Evolutionary conservation across 2,888 invertebrate species (phyloP).

Genomic region (Amphiduros pacificus): DNA sequence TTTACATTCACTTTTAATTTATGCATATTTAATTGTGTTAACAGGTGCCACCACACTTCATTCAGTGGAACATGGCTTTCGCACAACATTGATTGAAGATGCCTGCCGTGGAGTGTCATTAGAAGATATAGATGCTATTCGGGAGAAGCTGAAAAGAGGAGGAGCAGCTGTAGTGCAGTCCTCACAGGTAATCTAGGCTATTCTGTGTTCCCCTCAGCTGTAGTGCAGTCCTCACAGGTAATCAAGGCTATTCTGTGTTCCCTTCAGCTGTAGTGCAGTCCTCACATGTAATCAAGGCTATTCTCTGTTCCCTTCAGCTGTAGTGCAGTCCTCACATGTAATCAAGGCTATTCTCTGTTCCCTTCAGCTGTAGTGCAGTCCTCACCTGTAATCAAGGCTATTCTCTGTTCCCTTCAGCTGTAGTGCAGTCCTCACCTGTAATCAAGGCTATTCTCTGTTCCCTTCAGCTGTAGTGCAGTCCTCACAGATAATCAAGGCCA

Average conservation of each 20-base stretch:
- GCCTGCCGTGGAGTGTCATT: conserved; percentile 86
- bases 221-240: conserved; percentile 77
- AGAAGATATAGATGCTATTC: conserved; percentile 81
- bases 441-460: too few relatives aligned
- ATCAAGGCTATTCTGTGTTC: too few relatives aligned
- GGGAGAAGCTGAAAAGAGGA: conserved; percentile 73
- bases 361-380: too few relatives aligned
- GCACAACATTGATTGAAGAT: conserved; percentile 86
- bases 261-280: conserved; percentile 81
- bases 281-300: conserved; percentile 69
- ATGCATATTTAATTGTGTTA: conserved; percentile 25
- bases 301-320: too few relatives aligned
- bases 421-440: too few relatives aligned
- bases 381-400: too few relatives aligned
- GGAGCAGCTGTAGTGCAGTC: conserved; percentile 82
- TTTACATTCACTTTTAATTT: not conserved
- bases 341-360: too few relatives aligned
- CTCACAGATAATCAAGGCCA: too few relatives aligned
- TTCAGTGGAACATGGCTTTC: conserved; percentile 85
- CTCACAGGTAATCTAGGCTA: conserved; percentile 69
- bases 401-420: too few relatives aligned
- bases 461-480: too few relatives aligned
- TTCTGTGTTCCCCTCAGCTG: too few relatives aligned
- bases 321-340: conserved; percentile 77
- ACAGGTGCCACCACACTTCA: conserved; percentile 84